These are phyloP conservation scores for Acronicta psi DNA, from an alignment of 2,888 invertebrate species.

Conservation along the genomic window DNA sequence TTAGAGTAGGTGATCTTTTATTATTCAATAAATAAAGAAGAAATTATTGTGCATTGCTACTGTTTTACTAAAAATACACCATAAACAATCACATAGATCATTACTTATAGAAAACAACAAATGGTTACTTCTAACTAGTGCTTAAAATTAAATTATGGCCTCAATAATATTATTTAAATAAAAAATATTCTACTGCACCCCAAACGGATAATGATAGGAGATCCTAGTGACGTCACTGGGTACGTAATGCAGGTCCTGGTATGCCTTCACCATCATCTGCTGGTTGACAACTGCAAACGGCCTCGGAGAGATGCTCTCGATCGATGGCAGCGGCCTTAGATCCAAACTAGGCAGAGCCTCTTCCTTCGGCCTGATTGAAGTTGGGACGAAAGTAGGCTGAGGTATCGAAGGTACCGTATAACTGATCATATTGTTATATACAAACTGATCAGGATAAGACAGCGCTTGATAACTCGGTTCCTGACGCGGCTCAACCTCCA, in stretches of 20 bases:
- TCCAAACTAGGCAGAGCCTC: constrained; percentile 76
- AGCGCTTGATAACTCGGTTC: constrained; percentile 76
- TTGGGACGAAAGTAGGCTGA: constrained; percentile 74
- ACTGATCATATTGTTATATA: constrained; percentile 84
- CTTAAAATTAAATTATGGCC: constrained; percentile 47
- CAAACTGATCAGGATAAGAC: constrained; percentile 79
- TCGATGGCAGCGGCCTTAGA: constrained; percentile 81
- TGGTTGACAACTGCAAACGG: constrained; percentile 84
- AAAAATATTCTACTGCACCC: constrained; percentile 72
- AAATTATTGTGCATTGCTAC: constrained; percentile 4
- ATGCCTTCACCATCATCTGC: constrained; percentile 87
- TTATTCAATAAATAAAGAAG: not conserved
- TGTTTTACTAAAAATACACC: constrained; percentile 17
- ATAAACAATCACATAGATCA: constrained; percentile 14
- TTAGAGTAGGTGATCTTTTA: no score
- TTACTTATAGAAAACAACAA: constrained; percentile 22
- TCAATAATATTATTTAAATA: constrained; percentile 22
- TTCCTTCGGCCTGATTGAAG: constrained; percentile 77
- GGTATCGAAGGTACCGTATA: constrained; percentile 78
- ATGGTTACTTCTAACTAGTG: constrained; percentile 38
- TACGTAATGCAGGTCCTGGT: constrained; percentile 83
- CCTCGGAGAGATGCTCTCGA: constrained; percentile 84
- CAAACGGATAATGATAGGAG: constrained; percentile 84
- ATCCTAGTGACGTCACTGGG: constrained; percentile 83
- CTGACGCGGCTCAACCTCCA: constrained; percentile 79